These are phyloP conservation scores for Apodemia hepburni DNA, from an alignment of 2,888 invertebrate genomes.

Conservation along the genomic window DNA sequence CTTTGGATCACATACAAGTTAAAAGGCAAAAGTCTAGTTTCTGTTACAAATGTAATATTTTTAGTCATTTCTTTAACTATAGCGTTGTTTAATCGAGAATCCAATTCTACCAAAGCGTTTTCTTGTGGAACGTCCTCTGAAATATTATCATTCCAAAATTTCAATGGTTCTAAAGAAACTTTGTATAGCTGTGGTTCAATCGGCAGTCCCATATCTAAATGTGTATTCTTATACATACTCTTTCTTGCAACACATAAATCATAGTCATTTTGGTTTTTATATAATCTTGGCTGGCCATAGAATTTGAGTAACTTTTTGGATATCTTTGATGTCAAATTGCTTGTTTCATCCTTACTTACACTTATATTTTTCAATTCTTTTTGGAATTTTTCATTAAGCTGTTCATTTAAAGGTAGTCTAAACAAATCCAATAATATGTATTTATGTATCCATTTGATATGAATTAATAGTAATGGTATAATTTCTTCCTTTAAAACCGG, in stretches of 20 bases:
- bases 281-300: slow-evolving; percentile 61
- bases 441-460: slow-evolving; percentile 88
- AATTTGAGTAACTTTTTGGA: slow-evolving; percentile 61
- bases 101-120: slow-evolving; percentile 37
- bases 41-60: slow-evolving; percentile 28
- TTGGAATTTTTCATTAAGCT: slow-evolving; percentile 38
- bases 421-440: slow-evolving; percentile 67
- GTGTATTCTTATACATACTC: slow-evolving; percentile 42
- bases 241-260: slow-evolving; percentile 41
- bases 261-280: slow-evolving; percentile 48
- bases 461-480: slow-evolving; percentile 82
- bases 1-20: slow-evolving; percentile 74
- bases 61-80: slow-evolving; percentile 35
- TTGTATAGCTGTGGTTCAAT: slow-evolving; percentile 49
- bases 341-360: slow-evolving; percentile 41
- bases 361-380: slow-evolving; percentile 36
- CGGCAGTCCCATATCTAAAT: slow-evolving; percentile 51
- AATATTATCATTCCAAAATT: slow-evolving; percentile 40
- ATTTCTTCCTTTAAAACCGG: slow-evolving; percentile 71
- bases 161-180: slow-evolving; percentile 30
- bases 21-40: slow-evolving; percentile 76
- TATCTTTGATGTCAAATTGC: slow-evolving; percentile 47
- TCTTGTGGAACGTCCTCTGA: slow-evolving; percentile 52
- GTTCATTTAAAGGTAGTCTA: slow-evolving; percentile 37
- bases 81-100: slow-evolving; percentile 37